Conservation (phyloP, 2,888 invertebrate species). For the Stenotaenia linearis region DNA sequence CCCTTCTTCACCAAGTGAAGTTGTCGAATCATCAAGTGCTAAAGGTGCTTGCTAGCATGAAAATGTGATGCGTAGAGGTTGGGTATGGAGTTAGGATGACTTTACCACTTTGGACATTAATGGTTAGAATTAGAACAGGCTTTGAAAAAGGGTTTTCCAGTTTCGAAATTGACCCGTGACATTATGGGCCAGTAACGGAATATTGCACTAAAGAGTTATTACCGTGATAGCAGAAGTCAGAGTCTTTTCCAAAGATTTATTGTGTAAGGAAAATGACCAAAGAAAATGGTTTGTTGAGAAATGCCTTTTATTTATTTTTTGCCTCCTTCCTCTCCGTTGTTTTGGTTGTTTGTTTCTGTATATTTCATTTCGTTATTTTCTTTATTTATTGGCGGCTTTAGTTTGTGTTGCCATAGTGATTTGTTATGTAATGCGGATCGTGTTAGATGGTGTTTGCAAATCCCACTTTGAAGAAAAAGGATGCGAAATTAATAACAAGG, state of each 20-base stretch:
- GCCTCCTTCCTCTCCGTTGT: not conserved
- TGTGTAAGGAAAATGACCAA: slow-evolving; percentile 10
- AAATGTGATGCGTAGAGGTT: not conserved
- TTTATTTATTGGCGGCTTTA: slow-evolving; percentile 15
- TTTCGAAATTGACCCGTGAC: not conserved
- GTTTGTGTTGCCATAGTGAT: slow-evolving; percentile 6
- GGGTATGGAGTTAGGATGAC: not conserved
- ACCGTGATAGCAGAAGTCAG: not conserved
- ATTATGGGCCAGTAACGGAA: not conserved
- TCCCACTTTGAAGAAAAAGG: slow-evolving; percentile 15
- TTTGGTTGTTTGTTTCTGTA: not conserved
- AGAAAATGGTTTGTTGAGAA: slow-evolving; percentile 6
- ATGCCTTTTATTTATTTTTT: not conserved
- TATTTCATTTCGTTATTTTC: not conserved
- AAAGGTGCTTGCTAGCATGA: slow-evolving; percentile 15
- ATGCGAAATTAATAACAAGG: slow-evolving; percentile 9
- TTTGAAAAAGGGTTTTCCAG: not conserved
- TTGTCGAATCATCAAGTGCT: slow-evolving; percentile 19
- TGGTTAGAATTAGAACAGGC: not conserved
- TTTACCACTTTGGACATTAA: not conserved
- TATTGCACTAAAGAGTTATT: slow-evolving; percentile 9
- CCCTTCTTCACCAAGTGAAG: slow-evolving; percentile 15
- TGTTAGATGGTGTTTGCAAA: slow-evolving; percentile 11
- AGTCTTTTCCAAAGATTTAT: not conserved
- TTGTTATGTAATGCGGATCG: slow-evolving; percentile 15